Evolutionary conservation across 2,113 vertebrate species (phyloP).

Genomic region (Taxidea taxus): DNA sequence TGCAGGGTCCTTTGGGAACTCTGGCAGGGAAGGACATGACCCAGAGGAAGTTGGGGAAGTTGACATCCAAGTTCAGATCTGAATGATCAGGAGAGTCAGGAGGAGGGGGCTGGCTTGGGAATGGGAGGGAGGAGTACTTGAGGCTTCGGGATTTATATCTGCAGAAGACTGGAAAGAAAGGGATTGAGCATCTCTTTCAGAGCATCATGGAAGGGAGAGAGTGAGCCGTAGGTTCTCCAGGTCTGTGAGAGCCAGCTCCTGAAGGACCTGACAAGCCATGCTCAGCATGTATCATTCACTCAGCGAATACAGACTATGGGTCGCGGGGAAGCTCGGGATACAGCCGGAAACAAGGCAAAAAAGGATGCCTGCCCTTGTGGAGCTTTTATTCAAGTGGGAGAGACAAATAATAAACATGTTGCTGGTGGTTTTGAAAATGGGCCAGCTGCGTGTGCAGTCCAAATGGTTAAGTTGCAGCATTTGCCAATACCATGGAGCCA

Average conservation of each 20-base stretch:
- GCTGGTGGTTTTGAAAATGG: neutral
- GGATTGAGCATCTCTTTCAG: rapidly evolving
- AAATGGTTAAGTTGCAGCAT: neutral
- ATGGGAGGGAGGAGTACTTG: neutral
- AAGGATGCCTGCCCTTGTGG: neutral
- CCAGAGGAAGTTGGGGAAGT: neutral
- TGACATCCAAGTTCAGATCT: neutral
- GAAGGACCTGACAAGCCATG: rapidly evolving
- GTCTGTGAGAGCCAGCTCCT: neutral
- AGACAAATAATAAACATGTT: neutral
- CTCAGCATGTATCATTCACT: neutral
- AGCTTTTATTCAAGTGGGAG: neutral
- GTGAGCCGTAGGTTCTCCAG: neutral
- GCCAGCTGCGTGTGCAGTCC: neutral
- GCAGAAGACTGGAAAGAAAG: neutral
- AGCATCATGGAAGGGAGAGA: neutral
- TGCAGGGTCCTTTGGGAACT: neutral
- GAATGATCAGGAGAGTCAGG: neutral
- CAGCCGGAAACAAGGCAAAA: neutral
- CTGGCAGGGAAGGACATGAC: neutral
- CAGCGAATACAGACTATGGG: neutral
- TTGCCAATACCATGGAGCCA: neutral
- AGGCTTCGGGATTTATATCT: neutral
- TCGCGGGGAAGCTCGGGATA: neutral
- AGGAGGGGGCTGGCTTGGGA: neutral